A percentile compares a stretch with the other conserved stretches of the same genome.
Conservation (phyloP, 2,113 vertebrate species). For the Labeo rohita region DNA sequence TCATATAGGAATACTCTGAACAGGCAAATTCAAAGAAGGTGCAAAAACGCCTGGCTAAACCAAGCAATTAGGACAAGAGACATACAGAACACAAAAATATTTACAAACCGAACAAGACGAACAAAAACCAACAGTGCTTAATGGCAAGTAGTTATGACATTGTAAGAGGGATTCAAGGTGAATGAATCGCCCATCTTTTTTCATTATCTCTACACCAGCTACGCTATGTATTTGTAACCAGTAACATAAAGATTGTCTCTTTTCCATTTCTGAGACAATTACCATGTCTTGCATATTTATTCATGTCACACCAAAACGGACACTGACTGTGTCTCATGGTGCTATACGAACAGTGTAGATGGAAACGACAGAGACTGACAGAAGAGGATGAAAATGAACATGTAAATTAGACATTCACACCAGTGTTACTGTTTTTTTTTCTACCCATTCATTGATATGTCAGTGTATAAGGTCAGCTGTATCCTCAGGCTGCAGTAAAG, state of each 20-base stretch:
- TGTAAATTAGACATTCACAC: constrained; percentile 53
- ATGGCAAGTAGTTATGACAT: constrained; percentile 72
- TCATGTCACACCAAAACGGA: constrained; percentile 48
- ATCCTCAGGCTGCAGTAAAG: constrained; percentile 30
- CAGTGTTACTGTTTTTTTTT: constrained; percentile 59
- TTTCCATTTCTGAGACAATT: constrained; percentile 35
- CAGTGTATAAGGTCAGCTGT: constrained; percentile 31
- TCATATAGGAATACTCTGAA: constrained; percentile 66
- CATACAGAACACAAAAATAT: constrained; percentile 77
- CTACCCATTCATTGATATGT: constrained; percentile 23
- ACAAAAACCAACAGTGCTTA: constrained; percentile 71
- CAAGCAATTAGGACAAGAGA: constrained; percentile 67
- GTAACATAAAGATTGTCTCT: constrained; percentile 37
- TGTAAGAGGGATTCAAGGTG: constrained; percentile 68
- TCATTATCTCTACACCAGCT: constrained; percentile 36
- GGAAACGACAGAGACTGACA: constrained; percentile 36
- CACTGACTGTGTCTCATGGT: constrained; percentile 18
- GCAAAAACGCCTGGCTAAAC: constrained; percentile 68
- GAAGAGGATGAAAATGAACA: constrained; percentile 30
- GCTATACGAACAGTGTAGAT: constrained; percentile 35
- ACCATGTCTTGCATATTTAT: constrained; percentile 54
- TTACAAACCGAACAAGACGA: constrained; percentile 73
- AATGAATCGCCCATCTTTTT: constrained; percentile 18
- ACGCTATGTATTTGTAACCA: constrained; percentile 34
- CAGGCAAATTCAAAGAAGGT: constrained; percentile 75